phyloP scores from a whole-genome alignment of 35 echinoderm and acorn worm species.

The Apostichopus californicus region DNA sequence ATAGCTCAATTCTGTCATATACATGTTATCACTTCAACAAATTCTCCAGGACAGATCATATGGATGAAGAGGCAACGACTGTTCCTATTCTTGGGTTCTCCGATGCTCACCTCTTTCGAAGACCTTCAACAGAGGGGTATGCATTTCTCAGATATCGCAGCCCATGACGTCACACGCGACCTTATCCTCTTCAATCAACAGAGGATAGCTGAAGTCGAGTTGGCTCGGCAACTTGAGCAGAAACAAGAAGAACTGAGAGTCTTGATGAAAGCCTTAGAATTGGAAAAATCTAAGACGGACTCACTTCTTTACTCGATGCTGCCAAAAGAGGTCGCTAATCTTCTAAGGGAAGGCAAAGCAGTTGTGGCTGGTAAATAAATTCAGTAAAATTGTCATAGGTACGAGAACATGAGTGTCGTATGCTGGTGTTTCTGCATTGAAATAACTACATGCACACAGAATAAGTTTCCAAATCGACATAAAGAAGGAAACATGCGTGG shows the following conservation, averaged over 20 bases:
- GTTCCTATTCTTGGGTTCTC: slow-evolving; percentile 76
- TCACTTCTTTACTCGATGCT: slow-evolving; percentile 84
- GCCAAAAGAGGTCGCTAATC: slow-evolving; percentile 81
- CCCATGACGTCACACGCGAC: slow-evolving; percentile 89
- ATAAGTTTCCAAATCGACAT: too few species aligned
- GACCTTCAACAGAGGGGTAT: slow-evolving; percentile 64
- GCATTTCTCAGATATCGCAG: slow-evolving; percentile 91
- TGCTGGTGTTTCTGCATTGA: too few species aligned
- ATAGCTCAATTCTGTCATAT: neutral
- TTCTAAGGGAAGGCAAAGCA: slow-evolving; percentile 74
- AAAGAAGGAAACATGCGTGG: too few species aligned
- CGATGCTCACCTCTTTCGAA: slow-evolving; percentile 58
- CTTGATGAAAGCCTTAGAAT: slow-evolving; percentile 72
- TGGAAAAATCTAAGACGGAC: slow-evolving; percentile 88
- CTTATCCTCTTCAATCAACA: slow-evolving; percentile 93
- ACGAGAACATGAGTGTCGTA: neutral
- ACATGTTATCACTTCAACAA: too few species aligned
- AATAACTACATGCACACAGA: too few species aligned
- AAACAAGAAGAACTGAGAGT: slow-evolving; percentile 86
- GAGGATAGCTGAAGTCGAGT: slow-evolving; percentile 78
- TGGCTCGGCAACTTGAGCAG: slow-evolving; percentile 83
- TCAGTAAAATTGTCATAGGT: too few species aligned
- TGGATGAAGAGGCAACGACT: slow-evolving; percentile 59
- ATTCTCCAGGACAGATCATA: slow-evolving; percentile 79
- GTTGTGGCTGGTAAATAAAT: slow-evolving; percentile 70